Percentiles rank a stretch among this genome's conserved stretches.
Conservation (phyloP, 2,113 vertebrate genomes). For the Oxyruncus cristatus region DNA sequence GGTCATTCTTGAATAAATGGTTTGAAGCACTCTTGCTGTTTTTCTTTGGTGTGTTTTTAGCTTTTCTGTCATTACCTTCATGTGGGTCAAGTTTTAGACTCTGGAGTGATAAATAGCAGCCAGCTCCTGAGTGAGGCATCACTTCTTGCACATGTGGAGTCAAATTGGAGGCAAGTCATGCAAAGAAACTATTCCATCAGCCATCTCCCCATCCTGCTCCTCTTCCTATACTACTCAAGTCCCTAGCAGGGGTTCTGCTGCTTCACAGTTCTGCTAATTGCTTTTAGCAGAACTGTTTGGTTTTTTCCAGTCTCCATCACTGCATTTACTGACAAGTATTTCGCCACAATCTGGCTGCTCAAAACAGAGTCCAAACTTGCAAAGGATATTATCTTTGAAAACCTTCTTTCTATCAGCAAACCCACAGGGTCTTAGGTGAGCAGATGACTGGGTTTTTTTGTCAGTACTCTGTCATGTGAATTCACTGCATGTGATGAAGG, state of each 20-base stretch:
- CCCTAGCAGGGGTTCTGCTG: not conserved
- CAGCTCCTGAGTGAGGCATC: not conserved
- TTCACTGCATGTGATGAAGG: not conserved
- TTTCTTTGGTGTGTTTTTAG: not conserved
- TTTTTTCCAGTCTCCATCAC: not conserved
- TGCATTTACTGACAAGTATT: not conserved
- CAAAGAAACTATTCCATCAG: not conserved
- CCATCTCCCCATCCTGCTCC: not conserved
- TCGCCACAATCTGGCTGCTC: not conserved
- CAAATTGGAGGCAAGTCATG: not conserved
- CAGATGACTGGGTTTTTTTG: not conserved
- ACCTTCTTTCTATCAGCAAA: not conserved
- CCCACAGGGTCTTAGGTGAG: not conserved
- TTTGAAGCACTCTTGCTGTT: not conserved
- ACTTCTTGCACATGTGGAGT: rapidly evolving
- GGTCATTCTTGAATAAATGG: not conserved
- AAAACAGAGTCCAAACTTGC: not conserved
- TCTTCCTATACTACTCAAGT: not conserved
- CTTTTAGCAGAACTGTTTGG: not conserved
- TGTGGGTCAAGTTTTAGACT: not conserved
- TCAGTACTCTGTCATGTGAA: not conserved
- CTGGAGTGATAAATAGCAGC: not conserved
- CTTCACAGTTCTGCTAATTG: not conserved
- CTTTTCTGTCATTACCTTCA: not conserved
- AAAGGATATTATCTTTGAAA: not conserved